phyloP scores from a whole-genome alignment of 2,113 vertebrate genomes.

The Chascanopsetta lugubris region DNA sequence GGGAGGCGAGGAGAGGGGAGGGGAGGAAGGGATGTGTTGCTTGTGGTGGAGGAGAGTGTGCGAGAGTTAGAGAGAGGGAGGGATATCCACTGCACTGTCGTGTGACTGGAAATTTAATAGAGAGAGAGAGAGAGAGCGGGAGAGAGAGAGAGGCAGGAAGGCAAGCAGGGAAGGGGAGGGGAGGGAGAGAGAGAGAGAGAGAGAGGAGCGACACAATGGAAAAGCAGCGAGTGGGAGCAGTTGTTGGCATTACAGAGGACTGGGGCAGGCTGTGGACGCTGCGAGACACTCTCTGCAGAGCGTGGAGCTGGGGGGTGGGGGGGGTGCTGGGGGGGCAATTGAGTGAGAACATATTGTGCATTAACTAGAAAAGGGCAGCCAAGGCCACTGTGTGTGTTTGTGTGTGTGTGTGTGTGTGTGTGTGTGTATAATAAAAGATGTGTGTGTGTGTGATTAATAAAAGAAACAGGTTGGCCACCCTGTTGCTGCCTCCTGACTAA shows the following conservation, averaged over 20 bases:
- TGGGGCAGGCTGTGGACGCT: conserved; percentile 56
- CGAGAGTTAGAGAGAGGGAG: conserved; percentile 76
- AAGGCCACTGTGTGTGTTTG: conserved; percentile 26
- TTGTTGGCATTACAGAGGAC: conserved; percentile 67
- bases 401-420: conserved; percentile 6
- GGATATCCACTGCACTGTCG: conserved; percentile 88
- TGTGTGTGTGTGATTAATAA: conserved; percentile 10
- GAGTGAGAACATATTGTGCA: conserved; percentile 61
- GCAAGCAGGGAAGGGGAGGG: conserved; percentile 50
- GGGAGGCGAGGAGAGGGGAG: too few relatives aligned
- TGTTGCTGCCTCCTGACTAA: conserved; percentile 58
- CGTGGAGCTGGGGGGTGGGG: neutral
- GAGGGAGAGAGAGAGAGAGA: conserved; percentile 33
- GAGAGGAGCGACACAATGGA: conserved; percentile 63
- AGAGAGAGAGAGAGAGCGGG: conserved; percentile 61
- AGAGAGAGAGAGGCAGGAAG: conserved; percentile 42
- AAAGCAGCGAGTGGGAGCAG: conserved; percentile 57
- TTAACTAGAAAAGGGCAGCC: conserved; percentile 34
- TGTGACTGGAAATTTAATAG: conserved; percentile 90
- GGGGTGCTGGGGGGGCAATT: conserved; percentile 26
- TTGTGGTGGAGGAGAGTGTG: conserved; percentile 55
- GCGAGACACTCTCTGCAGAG: conserved; percentile 51
- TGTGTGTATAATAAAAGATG: too few relatives aligned
- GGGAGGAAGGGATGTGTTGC: conserved; percentile 33
- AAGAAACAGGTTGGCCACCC: conserved; percentile 61